Conservation (phyloP, 2,888 invertebrate species). For the Iphiclides podalirius region DNA sequence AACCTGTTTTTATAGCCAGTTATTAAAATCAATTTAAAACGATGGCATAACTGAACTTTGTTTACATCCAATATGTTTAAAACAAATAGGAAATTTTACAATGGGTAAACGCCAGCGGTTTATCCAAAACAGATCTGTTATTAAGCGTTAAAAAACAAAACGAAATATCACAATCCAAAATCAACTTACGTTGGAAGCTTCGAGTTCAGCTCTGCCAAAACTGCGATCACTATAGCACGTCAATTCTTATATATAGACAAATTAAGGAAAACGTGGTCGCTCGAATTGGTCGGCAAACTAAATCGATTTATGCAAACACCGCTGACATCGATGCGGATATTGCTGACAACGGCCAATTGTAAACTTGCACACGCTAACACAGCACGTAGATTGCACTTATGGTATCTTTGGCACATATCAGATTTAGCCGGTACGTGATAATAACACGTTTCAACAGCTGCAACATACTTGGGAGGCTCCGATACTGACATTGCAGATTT, state of each 20-base stretch:
- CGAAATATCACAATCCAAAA: no score
- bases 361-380: conserved; percentile 20
- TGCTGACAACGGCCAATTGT: conserved; percentile 42
- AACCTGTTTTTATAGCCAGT: no score
- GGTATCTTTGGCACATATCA: conserved; percentile 4
- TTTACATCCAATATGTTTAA: no score
- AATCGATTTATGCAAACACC: conserved; percentile 26
- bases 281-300: conserved; percentile 30
- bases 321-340: conserved; percentile 25
- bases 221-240: conserved; percentile 40
- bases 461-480: conserved; percentile 10
- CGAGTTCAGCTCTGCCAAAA: conserved; percentile 36
- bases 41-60: no score
- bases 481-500: background rate
- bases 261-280: conserved; percentile 42
- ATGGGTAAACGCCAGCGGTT: no score
- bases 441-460: conserved; percentile 23
- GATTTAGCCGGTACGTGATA: conserved; percentile 25
- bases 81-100: no score
- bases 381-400: conserved; percentile 14
- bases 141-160: no score
- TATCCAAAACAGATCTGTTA: no score
- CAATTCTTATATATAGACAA: conserved; percentile 56
- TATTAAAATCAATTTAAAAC: no score
- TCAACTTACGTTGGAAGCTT: conserved; percentile 36